phyloP scores from a whole-genome alignment of 2,888 invertebrate species.

The Acanthococcus lagerstroemiae region DNA sequence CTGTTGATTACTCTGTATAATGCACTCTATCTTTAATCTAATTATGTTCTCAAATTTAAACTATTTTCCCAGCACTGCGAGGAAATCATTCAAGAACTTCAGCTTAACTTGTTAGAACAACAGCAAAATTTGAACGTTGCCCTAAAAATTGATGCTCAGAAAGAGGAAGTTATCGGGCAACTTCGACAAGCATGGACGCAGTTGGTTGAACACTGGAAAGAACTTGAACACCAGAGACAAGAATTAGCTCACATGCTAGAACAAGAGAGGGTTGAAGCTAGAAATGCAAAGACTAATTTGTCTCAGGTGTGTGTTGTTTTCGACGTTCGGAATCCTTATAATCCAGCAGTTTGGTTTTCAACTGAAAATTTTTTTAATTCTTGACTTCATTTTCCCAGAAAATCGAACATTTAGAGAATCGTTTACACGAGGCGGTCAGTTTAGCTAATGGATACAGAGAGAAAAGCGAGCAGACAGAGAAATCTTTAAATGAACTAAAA shows the following conservation, averaged over 20 bases:
- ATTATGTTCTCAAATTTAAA: too few species aligned
- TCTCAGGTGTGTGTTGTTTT: too few species aligned
- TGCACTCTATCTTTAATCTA: too few species aligned
- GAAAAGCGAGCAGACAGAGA: conserved; percentile 12
- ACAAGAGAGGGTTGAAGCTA: conserved; percentile 10
- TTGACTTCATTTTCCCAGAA: conserved; percentile 1
- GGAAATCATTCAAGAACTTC: conserved; percentile 60
- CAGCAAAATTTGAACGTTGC: conserved; percentile 72
- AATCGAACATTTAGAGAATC: conserved; percentile 13
- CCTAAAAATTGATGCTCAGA: conserved; percentile 62
- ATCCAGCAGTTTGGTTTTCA: neutral
- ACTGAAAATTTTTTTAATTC: neutral
- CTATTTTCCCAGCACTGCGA: conserved; percentile 76
- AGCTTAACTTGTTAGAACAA: conserved; percentile 60
- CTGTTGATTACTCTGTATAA: too few species aligned
- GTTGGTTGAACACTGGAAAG: conserved; percentile 41
- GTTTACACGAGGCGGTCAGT: conserved; percentile 10
- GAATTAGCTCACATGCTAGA: conserved; percentile 34
- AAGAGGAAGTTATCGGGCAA: conserved; percentile 57
- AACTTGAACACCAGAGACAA: conserved; percentile 38
- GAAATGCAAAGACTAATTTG: neutral
- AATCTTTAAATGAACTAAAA: conserved; percentile 12
- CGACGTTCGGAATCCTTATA: neutral
- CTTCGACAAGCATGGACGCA: conserved; percentile 56
- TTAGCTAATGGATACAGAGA: conserved; percentile 8